These are phyloP conservation scores for Plebejus melissa DNA, from an alignment of 2,888 invertebrate genomes.

Conservation along the genomic window DNA sequence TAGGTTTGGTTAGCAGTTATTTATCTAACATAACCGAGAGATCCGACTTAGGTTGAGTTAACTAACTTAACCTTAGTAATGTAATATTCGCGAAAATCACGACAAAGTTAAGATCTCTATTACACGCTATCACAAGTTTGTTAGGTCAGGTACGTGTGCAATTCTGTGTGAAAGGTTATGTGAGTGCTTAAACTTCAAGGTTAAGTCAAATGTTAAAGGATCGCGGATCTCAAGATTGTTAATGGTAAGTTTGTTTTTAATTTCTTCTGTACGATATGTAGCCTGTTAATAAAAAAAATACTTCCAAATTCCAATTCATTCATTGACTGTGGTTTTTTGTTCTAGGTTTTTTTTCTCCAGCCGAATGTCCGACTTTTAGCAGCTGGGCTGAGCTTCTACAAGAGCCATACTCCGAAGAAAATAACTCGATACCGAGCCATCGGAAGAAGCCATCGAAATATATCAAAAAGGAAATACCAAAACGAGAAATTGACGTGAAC, in stretches of 20 bases:
- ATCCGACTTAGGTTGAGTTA: too few species aligned
- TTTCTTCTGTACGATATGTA: too few species aligned
- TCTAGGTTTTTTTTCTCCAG: neutral
- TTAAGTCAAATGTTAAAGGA: neutral
- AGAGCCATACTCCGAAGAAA: neutral
- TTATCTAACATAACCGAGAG: too few species aligned
- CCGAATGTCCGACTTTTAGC: constrained; percentile 3
- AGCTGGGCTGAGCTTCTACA: neutral
- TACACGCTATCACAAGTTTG: too few species aligned
- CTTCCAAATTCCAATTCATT: neutral
- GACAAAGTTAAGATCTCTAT: too few species aligned
- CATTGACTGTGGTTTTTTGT: neutral
- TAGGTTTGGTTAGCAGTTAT: too few species aligned
- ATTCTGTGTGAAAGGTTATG: neutral
- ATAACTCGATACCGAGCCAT: neutral
- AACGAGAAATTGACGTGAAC: neutral
- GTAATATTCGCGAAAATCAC: too few species aligned
- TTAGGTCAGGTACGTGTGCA: neutral
- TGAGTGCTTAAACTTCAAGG: neutral
- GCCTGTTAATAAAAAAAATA: too few species aligned
- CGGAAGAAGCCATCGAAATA: neutral
- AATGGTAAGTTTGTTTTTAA: neutral
- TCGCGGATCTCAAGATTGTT: neutral
- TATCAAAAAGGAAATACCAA: neutral
- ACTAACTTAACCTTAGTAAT: too few species aligned